Percentiles rank a stretch among this genome's conserved stretches.
Evolutionary conservation across 2,888 invertebrate species (phyloP).

Genomic region (Brenthis ino): DNA sequence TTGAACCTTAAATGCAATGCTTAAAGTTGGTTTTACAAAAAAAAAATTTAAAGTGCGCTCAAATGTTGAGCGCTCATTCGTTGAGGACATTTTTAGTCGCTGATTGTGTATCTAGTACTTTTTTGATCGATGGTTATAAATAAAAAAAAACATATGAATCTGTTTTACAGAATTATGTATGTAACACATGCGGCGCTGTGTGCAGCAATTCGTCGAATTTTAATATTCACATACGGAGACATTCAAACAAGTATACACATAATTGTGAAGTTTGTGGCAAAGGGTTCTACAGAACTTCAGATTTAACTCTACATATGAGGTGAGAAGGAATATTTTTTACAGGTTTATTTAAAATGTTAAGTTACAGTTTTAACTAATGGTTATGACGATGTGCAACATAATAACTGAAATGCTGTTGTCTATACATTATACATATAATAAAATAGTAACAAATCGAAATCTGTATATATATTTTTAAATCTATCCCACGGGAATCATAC

Average conservation of each 20-base stretch:
- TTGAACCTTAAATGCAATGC: not conserved
- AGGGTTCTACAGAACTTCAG: constrained; percentile 60
- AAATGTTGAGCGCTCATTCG: too few relatives aligned
- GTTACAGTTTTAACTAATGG: too few relatives aligned
- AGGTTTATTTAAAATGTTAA: not conserved
- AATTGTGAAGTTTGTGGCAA: constrained; percentile 59
- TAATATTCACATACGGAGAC: constrained; percentile 52
- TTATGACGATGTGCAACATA: too few relatives aligned
- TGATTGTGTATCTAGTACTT: too few relatives aligned
- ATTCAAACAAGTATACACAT: constrained; percentile 53
- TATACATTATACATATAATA: too few relatives aligned
- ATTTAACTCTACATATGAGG: constrained; percentile 61
- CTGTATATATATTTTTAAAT: too few relatives aligned
- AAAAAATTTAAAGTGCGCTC: too few relatives aligned
- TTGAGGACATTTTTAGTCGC: too few relatives aligned
- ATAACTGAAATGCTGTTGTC: too few relatives aligned
- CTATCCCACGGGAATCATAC: too few relatives aligned
- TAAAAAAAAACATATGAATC: not conserved
- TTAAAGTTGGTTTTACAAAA: too few relatives aligned
- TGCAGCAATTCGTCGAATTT: constrained; percentile 53
- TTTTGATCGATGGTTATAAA: not conserved
- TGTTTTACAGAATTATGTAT: constrained; percentile 52
- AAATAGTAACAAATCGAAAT: too few relatives aligned
- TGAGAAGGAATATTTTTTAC: constrained; percentile 37
- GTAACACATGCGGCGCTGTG: constrained; percentile 60